Evolutionary conservation across 2,113 vertebrate species (phyloP).

Genomic region (Gallinago media): DNA sequence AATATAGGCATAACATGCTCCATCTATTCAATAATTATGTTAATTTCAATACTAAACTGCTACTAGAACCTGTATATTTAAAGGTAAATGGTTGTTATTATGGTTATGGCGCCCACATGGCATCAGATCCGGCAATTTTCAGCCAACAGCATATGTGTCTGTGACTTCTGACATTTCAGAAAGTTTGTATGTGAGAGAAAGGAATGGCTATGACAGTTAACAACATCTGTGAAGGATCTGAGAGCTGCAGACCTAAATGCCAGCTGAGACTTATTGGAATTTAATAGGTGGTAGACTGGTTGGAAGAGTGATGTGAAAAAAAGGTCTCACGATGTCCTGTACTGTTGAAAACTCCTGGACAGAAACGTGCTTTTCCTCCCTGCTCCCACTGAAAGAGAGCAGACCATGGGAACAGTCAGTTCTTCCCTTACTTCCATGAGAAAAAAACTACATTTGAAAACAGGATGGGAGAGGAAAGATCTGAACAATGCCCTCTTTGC

Average conservation of each 20-base stretch:
- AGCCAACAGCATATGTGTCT: background rate
- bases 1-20: background rate
- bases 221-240: background rate
- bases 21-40: background rate
- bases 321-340: accelerated
- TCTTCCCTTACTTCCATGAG: background rate
- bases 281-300: background rate
- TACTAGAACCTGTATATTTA: background rate
- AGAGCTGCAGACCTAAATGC: background rate
- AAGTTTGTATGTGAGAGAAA: background rate
- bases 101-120: background rate
- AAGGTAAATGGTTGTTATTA: background rate
- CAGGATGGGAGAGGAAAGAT: background rate
- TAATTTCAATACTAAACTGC: conserved; percentile 14
- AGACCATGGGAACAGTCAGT: background rate
- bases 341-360: background rate
- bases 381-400: background rate
- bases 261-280: background rate
- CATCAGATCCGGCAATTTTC: background rate
- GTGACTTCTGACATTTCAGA: background rate
- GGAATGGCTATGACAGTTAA: background rate
- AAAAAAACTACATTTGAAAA: background rate
- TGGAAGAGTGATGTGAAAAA: background rate
- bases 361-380: background rate
- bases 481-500: background rate